Evolutionary conservation across 1,140 invertebrate species (phyloP).

Genomic region (Campoletis sonorensis): DNA sequence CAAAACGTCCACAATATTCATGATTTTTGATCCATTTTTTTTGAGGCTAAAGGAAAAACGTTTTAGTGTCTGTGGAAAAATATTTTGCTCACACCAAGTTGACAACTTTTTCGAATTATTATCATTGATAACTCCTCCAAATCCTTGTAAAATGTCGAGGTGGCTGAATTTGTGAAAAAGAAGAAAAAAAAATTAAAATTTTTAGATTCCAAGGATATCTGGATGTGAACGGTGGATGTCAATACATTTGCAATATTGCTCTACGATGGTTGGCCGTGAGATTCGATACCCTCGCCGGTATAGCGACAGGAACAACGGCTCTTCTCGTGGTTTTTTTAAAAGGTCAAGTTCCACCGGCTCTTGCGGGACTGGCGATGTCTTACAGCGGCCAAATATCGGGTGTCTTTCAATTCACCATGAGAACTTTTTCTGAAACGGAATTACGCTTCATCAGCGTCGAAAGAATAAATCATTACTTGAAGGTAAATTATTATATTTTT

Average conservation of each 20-base stretch:
- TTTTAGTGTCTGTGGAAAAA: too few species aligned
- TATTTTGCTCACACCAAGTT: too few species aligned
- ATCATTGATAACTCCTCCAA: too few species aligned
- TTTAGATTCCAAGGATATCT: slow-evolving; percentile 78
- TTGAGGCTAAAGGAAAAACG: too few species aligned
- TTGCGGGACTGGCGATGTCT: slow-evolving; percentile 83
- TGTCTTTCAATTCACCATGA: slow-evolving; percentile 81
- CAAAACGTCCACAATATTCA: too few species aligned
- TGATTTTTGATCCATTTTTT: too few species aligned
- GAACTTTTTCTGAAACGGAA: slow-evolving; percentile 82
- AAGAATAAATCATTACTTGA: slow-evolving; percentile 70
- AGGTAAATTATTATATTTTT: slow-evolving; percentile 61
- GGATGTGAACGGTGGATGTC: slow-evolving; percentile 78
- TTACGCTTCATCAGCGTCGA: slow-evolving; percentile 81
- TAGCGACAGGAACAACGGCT: slow-evolving; percentile 77
- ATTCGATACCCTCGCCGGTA: slow-evolving; percentile 79
- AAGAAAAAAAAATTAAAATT: slow-evolving; percentile 51
- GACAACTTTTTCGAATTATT: too few species aligned
- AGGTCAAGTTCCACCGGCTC: slow-evolving; percentile 77
- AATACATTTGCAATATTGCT: slow-evolving; percentile 79
- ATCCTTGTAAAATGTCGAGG: too few species aligned
- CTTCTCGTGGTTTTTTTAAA: slow-evolving; percentile 79
- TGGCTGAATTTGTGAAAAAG: too few species aligned
- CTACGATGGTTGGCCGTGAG: slow-evolving; percentile 84
- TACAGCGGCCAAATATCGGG: slow-evolving; percentile 83